phyloP scores from a whole-genome alignment of 2,888 invertebrate genomes.

The Kuschelorhynchus macadamiae region DNA sequence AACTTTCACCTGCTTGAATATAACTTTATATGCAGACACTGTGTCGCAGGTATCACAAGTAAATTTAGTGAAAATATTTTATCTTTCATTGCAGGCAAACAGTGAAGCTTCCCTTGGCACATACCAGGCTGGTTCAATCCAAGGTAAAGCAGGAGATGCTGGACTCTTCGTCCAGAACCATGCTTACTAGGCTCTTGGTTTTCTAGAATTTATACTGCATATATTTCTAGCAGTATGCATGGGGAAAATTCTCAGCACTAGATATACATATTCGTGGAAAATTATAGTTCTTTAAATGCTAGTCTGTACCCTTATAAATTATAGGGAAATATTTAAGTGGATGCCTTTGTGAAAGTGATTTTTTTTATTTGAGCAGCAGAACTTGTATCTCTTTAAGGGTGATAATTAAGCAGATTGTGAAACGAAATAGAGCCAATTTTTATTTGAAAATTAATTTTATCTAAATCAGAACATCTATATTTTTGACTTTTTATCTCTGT shows the following conservation, averaged over 20 bases:
- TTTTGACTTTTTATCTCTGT: slow-evolving; percentile 13
- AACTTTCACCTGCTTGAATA: no score
- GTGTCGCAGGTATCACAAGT: no score
- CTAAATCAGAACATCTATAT: slow-evolving; percentile 1
- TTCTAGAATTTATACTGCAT: no score
- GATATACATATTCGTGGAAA: slow-evolving; percentile 24
- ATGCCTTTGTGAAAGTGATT: slow-evolving; percentile 9
- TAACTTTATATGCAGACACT: no score
- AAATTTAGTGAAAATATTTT: no score
- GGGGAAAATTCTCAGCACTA: slow-evolving; percentile 24
- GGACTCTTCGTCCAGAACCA: slow-evolving; percentile 96
- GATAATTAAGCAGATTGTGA: neutral
- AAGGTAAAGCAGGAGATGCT: slow-evolving; percentile 88
- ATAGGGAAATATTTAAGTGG: slow-evolving; percentile 5
- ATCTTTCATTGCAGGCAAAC: slow-evolving; percentile 71
- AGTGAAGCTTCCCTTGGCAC: slow-evolving; percentile 92
- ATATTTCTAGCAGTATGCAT: neutral
- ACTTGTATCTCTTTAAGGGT: neutral
- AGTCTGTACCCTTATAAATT: slow-evolving; percentile 19
- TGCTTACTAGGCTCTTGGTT: slow-evolving; percentile 85
- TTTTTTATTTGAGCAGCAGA: neutral
- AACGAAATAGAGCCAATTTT: neutral
- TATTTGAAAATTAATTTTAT: slow-evolving; percentile 8
- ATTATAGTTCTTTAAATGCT: slow-evolving; percentile 19
- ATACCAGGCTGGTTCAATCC: slow-evolving; percentile 89